Percentiles rank a stretch among this genome's conserved stretches.
Conservation (phyloP, 2,113 vertebrate species). For the Lepidothrix coronata region DNA sequence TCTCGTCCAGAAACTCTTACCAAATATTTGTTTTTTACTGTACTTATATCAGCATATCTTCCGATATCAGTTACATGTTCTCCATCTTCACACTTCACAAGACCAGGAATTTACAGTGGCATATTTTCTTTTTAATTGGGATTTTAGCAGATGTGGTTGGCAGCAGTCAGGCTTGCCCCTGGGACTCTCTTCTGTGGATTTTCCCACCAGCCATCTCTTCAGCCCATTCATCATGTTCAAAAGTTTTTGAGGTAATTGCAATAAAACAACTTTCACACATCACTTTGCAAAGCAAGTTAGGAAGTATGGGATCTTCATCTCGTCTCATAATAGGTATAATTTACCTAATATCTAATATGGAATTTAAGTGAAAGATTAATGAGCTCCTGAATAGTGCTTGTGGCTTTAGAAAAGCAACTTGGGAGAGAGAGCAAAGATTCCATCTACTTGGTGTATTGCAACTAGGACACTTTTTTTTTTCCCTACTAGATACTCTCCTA, state of each 20-base stretch:
- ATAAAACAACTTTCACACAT: not conserved
- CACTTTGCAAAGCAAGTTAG: not conserved
- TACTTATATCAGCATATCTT: not conserved
- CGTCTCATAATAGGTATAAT: not conserved
- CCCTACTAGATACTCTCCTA: not conserved
- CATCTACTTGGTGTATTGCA: not conserved
- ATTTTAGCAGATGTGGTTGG: not conserved
- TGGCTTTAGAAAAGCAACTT: not conserved
- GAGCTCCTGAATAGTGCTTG: not conserved
- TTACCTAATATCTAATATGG: not conserved
- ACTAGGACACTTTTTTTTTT: not conserved
- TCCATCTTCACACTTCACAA: not conserved
- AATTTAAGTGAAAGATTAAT: not conserved
- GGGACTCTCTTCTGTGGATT: not conserved
- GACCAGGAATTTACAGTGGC: not conserved
- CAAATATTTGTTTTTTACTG: not conserved
- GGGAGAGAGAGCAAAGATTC: not conserved
- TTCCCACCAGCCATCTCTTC: not conserved
- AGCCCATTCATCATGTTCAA: not conserved
- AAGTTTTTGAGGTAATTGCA: not conserved
- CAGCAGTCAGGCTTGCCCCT: not conserved
- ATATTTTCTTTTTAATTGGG: not conserved
- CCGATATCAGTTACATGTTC: not conserved
- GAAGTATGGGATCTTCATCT: not conserved
- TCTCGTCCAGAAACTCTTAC: not conserved